Percentiles rank a stretch among this genome's conserved stretches.
phyloP scores from a whole-genome alignment of 2,113 vertebrate genomes.

The Fulica atra region DNA sequence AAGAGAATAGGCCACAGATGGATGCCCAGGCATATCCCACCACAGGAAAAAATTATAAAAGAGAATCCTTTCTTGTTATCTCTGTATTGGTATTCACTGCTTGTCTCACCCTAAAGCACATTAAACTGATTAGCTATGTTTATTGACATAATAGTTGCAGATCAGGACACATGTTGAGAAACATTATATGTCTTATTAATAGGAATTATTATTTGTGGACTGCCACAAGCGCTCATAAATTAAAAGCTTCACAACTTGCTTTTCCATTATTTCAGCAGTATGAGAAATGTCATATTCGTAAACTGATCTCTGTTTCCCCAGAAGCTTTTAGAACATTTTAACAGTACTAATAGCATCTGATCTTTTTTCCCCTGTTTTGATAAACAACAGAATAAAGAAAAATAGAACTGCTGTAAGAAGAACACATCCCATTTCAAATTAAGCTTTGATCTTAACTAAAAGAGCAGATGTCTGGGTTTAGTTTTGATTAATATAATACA shows the following conservation, averaged over 20 bases:
- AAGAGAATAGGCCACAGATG: background rate
- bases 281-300: slow-evolving; percentile 53
- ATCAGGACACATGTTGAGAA: slow-evolving; percentile 56
- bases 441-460: background rate
- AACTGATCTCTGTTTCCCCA: slow-evolving; percentile 40
- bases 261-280: slow-evolving; percentile 49
- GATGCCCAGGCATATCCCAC: background rate
- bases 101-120: slow-evolving; percentile 35
- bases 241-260: slow-evolving; percentile 27
- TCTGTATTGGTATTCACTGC: slow-evolving; percentile 44
- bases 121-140: slow-evolving; percentile 67
- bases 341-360: background rate
- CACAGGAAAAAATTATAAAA: background rate
- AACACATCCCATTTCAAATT: slow-evolving; percentile 9
- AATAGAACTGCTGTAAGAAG: slow-evolving; percentile 8
- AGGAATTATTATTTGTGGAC: slow-evolving; percentile 61
- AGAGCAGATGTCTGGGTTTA: slow-evolving; percentile 22
- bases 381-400: slow-evolving; percentile 35
- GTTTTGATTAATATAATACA: background rate
- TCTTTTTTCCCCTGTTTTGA: background rate
- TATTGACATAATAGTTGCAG: slow-evolving; percentile 72
- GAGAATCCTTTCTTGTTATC: background rate
- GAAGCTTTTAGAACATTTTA: slow-evolving; percentile 53
- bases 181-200: slow-evolving; percentile 69
- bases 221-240: slow-evolving; percentile 37